Percentiles rank a stretch among this genome's conserved stretches.
phyloP scores from a whole-genome alignment of 2,797 vertebrate species.

The Lepidocolaptes lacrymiger region DNA sequence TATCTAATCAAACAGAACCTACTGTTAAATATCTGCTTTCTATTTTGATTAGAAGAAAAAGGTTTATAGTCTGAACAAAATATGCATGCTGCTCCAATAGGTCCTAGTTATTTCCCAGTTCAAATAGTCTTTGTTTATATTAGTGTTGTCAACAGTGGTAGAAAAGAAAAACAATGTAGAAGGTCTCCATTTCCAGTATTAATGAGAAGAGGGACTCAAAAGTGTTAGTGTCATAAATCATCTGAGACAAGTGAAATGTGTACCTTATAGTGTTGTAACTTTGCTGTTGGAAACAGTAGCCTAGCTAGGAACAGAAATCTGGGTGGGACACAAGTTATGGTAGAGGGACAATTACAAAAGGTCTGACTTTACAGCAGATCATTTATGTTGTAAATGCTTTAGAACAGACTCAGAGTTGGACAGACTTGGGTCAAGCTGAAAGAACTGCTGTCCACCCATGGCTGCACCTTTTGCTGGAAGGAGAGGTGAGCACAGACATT shows the following conservation, averaged over 20 bases:
- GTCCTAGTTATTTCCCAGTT: neutral
- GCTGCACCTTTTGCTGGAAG: constrained; percentile 44
- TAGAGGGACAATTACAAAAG: constrained; percentile 50
- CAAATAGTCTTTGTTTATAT: neutral
- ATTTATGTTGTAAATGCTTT: constrained; percentile 51
- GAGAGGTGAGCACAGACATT: neutral
- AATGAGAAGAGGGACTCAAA: constrained; percentile 40
- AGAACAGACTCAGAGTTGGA: neutral
- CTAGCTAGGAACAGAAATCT: neutral
- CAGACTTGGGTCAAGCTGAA: constrained; percentile 7
- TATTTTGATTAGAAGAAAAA: neutral
- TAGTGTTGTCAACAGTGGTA: neutral
- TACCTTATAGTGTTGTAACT: constrained; percentile 22
- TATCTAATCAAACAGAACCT: neutral
- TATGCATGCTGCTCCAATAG: neutral
- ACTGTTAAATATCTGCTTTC: neutral
- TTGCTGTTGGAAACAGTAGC: constrained; percentile 8
- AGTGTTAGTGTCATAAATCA: constrained; percentile 15
- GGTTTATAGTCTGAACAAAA: neutral
- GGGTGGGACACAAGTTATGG: constrained; percentile 29
- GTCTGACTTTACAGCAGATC: neutral
- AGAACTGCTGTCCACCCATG: constrained; percentile 20
- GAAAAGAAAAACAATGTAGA: constrained; percentile 27
- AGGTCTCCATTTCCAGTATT: constrained; percentile 36
- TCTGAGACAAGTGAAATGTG: neutral